Evolutionary conservation across 2,888 invertebrate species (phyloP).

Genomic region (Sinopyrophorus schimmeli): DNA sequence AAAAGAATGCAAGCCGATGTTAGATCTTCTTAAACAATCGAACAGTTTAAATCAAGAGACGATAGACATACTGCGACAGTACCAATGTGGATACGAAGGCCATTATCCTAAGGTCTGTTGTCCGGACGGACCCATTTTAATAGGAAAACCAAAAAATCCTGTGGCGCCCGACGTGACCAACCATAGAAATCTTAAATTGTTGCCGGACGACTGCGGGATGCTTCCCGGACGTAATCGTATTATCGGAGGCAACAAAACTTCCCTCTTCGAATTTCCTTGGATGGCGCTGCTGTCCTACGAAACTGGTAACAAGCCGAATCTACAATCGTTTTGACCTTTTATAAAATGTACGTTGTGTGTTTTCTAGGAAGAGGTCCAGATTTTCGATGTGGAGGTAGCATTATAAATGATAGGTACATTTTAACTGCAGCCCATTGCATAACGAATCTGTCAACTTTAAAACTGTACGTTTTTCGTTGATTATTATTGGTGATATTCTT

Average conservation of each 20-base stretch:
- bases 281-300: constrained; percentile 71
- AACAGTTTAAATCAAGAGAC: background rate
- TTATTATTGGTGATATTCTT: background rate
- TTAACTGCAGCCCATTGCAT: constrained; percentile 65
- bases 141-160: constrained; percentile 13
- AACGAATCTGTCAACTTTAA: constrained; percentile 40
- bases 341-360: background rate
- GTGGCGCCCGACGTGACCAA: constrained; percentile 46
- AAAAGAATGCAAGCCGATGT: constrained; percentile 38
- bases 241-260: constrained; percentile 62
- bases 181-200: constrained; percentile 48
- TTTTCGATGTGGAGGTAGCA: constrained; percentile 57
- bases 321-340: too few relatives aligned
- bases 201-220: constrained; percentile 60
- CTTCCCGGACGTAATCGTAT: constrained; percentile 47
- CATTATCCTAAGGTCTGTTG: constrained; percentile 58
- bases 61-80: constrained; percentile 15
- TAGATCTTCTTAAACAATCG: constrained; percentile 27
- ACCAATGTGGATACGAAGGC: constrained; percentile 53
- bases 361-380: constrained; percentile 7
- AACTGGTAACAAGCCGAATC: constrained; percentile 35
- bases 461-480: constrained; percentile 42
- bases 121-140: constrained; percentile 40
- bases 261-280: constrained; percentile 72
- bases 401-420: constrained; percentile 60